Evolutionary conservation across 2,888 invertebrate genomes (phyloP).

Genomic region (Epicampocera succincta): DNA sequence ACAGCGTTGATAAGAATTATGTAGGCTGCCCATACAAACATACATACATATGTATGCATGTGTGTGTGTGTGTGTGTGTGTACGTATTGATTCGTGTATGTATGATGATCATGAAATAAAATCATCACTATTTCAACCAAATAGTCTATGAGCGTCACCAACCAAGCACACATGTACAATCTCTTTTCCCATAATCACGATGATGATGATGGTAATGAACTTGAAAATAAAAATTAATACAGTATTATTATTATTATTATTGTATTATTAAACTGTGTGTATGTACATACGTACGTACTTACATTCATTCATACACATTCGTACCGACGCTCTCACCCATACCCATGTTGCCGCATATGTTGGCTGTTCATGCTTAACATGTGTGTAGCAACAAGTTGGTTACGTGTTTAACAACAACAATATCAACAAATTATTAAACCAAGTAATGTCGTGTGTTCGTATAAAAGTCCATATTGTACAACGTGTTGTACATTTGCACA

Average conservation of each 20-base stretch:
- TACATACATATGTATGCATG: no score
- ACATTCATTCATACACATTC: constrained; percentile 40
- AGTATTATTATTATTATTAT: constrained; percentile 61
- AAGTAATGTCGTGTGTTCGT: constrained; percentile 34
- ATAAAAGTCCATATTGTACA: no score
- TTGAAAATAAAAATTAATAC: constrained; percentile 64
- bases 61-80: no score
- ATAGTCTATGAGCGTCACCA: constrained; percentile 36
- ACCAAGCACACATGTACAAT: constrained; percentile 50
- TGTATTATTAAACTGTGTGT: constrained; percentile 51
- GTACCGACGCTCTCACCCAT: no score
- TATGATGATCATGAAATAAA: constrained; percentile 47
- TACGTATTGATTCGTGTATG: no score
- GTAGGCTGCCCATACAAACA: no score
- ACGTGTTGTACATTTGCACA: no score
- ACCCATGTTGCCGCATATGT: background rate
- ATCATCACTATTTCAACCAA: constrained; percentile 38
- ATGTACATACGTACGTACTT: background rate
- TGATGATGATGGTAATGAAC: constrained; percentile 69
- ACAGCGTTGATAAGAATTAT: constrained; percentile 25
- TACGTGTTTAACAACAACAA: constrained; percentile 50
- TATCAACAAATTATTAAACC: constrained; percentile 36
- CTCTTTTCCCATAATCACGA: constrained; percentile 61
- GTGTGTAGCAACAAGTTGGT: constrained; percentile 59
- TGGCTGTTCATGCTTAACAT: constrained; percentile 36